Conservation (phyloP, 2,797 vertebrate species). For the Echeneis naucrates region DNA sequence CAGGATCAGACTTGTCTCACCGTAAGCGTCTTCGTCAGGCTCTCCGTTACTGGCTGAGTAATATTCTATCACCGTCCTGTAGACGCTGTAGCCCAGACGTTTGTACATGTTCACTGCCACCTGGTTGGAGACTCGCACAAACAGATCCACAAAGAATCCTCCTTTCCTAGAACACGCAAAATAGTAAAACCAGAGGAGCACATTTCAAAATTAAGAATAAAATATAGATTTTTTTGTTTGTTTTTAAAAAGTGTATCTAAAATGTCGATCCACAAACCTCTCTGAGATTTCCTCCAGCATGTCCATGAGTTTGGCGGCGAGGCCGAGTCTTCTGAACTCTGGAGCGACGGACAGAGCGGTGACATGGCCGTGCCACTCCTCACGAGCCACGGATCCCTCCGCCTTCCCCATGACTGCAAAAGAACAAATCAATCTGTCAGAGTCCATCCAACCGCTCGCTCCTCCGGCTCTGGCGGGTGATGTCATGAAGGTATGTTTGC, state of each 20-base stretch:
- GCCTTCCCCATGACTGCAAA: constrained; percentile 95
- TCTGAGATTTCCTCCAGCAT: constrained; percentile 97
- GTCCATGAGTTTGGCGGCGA: constrained; percentile 97
- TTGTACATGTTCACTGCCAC: constrained; percentile 98
- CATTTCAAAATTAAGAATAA: no score
- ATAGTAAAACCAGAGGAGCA: no score
- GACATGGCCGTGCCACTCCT: constrained; percentile 97
- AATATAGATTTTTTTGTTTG: no score
- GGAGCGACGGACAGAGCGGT: constrained; percentile 95
- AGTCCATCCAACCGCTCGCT: no score
- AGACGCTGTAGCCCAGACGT: constrained; percentile 95
- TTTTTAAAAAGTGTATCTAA: no score
- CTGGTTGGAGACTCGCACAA: constrained; percentile 96
- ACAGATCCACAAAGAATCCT: constrained; percentile 96
- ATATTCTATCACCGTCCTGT: constrained; percentile 95
- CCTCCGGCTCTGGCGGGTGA: no score
- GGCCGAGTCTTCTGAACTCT: constrained; percentile 92
- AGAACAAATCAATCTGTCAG: not conserved
- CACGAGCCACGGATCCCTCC: constrained; percentile 94
- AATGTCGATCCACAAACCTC: constrained; percentile 79
- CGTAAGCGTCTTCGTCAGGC: constrained; percentile 95
- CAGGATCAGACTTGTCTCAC: constrained; percentile 83
- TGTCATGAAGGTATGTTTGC: no score
- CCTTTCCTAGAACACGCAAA: constrained; percentile 89
- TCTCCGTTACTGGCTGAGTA: constrained; percentile 96